These are phyloP conservation scores for Falcunculus frontatus DNA, from an alignment of 2,113 vertebrate species.

Conservation along the genomic window DNA sequence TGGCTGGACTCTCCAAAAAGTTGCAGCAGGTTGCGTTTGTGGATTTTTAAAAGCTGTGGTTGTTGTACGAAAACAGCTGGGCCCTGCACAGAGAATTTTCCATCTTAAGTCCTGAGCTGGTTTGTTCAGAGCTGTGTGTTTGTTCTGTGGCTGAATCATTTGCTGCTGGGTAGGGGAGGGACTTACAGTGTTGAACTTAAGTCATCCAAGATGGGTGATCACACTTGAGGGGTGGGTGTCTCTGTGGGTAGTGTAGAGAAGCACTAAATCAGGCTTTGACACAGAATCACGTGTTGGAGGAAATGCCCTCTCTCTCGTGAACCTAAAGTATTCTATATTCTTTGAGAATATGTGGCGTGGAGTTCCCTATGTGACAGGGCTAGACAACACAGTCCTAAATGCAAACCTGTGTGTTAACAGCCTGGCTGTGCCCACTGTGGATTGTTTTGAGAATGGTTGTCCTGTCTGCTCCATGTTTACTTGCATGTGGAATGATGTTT, in stretches of 20 bases:
- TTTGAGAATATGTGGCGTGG: neutral
- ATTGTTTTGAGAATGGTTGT: neutral
- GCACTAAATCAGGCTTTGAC: neutral
- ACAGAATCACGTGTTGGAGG: neutral
- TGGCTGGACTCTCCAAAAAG: neutral
- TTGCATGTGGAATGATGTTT: neutral
- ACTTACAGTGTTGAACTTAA: neutral
- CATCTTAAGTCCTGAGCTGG: neutral
- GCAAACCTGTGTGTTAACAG: neutral
- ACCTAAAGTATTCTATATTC: neutral
- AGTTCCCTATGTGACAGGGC: neutral
- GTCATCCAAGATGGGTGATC: neutral
- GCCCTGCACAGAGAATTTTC: neutral
- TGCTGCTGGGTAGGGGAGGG: neutral
- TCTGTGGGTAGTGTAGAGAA: neutral
- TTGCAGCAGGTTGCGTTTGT: neutral
- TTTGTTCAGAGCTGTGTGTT: neutral
- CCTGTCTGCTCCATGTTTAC: neutral
- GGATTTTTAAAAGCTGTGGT: neutral
- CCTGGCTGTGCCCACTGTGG: neutral
- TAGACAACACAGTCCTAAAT: neutral
- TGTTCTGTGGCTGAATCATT: neutral
- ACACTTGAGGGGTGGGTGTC: neutral
- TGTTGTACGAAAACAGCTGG: neutral
- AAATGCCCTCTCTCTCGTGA: neutral